phyloP scores from a whole-genome alignment of 2,113 vertebrate genomes.

The Mormoops blainvillei region DNA sequence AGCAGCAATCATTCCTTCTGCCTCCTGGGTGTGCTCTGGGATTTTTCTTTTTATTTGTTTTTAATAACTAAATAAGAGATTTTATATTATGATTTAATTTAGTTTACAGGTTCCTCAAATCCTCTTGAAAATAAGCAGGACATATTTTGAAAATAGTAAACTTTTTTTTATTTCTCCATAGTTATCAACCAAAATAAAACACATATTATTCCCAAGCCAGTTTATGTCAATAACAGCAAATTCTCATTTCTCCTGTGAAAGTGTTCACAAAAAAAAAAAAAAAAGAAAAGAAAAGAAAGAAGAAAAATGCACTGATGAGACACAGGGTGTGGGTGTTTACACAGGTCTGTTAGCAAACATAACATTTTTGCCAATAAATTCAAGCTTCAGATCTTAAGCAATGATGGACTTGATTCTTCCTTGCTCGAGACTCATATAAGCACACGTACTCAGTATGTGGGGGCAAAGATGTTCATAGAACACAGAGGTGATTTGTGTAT shows the following conservation, averaged over 20 bases:
- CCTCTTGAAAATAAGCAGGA: not conserved
- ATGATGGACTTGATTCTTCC: not conserved
- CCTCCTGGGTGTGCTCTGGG: not conserved
- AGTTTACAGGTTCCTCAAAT: not conserved
- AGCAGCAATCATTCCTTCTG: not conserved
- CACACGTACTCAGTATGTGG: too few relatives aligned
- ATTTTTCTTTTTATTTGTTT: not conserved
- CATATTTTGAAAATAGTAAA: not conserved
- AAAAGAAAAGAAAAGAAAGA: not conserved
- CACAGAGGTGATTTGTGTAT: not conserved
- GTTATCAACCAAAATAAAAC: not conserved
- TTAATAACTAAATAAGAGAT: not conserved
- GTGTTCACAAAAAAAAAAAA: not conserved
- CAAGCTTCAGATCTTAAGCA: not conserved
- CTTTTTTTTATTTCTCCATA: not conserved
- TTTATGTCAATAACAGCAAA: not conserved
- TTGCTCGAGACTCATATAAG: not conserved
- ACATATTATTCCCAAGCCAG: not conserved
- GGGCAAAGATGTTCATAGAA: not conserved
- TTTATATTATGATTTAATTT: not conserved
- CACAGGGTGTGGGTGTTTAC: not conserved
- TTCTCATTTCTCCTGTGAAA: not conserved
- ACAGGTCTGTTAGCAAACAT: not conserved
- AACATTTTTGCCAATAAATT: not conserved
- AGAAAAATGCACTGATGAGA: not conserved